phyloP scores from a whole-genome alignment of 1,140 invertebrate genomes.

The Cotesia vestalis region DNA sequence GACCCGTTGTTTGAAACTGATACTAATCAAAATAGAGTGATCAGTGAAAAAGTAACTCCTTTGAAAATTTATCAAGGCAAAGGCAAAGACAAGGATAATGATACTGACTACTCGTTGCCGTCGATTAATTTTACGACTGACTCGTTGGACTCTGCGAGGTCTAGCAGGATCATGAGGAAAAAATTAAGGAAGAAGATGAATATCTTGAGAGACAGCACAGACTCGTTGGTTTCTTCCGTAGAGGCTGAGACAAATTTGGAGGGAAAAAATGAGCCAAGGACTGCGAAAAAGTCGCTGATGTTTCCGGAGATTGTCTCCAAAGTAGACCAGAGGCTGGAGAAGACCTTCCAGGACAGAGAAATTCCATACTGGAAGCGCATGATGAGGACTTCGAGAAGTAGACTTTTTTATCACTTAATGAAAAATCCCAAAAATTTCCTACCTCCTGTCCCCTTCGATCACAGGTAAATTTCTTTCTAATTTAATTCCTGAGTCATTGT shows the following conservation, averaged over 20 bases:
- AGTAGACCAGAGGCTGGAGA: neutral
- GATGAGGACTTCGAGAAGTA: constrained; percentile 25
- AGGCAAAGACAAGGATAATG: neutral
- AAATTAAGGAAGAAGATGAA: constrained; percentile 44
- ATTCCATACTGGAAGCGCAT: constrained; percentile 34
- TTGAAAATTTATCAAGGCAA: neutral
- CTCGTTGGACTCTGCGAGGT: constrained; percentile 22
- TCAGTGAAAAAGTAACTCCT: constrained; percentile 13
- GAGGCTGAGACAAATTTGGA: constrained; percentile 27
- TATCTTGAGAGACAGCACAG: constrained; percentile 46
- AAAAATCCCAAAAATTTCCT: constrained; percentile 28
- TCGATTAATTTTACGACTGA: constrained; percentile 31
- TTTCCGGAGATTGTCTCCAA: neutral
- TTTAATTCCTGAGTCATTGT: neutral
- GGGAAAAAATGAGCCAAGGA: neutral
- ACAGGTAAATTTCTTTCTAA: neutral
- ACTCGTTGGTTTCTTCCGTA: constrained; percentile 47
- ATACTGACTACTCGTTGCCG: neutral
- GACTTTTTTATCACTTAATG: constrained; percentile 32
- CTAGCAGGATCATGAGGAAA: constrained; percentile 27
- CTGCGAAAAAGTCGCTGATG: neutral
- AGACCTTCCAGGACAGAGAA: neutral
- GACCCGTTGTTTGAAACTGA: neutral
- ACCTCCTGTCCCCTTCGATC: constrained; percentile 45
- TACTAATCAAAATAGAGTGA: constrained; percentile 4